phyloP scores from a whole-genome alignment of 2,113 vertebrate species.

The Cynoglossus semilaevis region DNA sequence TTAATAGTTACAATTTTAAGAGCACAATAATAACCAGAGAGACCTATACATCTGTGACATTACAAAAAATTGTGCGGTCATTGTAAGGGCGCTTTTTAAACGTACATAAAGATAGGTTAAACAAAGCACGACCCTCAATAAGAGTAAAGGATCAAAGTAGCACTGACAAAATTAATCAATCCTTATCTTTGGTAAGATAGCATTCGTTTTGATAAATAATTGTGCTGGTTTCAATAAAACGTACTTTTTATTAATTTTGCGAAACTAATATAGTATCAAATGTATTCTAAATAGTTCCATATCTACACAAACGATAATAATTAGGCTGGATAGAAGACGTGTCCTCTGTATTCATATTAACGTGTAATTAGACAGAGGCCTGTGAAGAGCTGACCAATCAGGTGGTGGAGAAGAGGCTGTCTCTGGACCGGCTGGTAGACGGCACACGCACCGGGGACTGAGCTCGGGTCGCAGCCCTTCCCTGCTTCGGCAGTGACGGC shows the following conservation, averaged over 20 bases:
- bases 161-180: neutral
- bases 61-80: too few relatives aligned
- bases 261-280: too few relatives aligned
- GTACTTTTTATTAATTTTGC: too few relatives aligned
- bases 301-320: neutral
- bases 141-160: neutral
- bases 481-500: conserved; percentile 34
- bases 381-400: conserved; percentile 59
- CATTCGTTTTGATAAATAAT: too few relatives aligned
- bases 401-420: conserved; percentile 56
- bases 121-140: neutral
- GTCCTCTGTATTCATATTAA: conserved; percentile 29
- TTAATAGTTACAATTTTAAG: too few relatives aligned
- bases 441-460: conserved; percentile 8
- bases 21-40: too few relatives aligned
- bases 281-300: too few relatives aligned
- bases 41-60: too few relatives aligned
- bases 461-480: conserved; percentile 36
- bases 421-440: conserved; percentile 37
- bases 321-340: neutral
- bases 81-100: neutral
- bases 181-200: too few relatives aligned
- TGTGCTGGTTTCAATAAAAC: too few relatives aligned
- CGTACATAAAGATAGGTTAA: neutral
- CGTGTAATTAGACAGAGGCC: conserved; percentile 38